A percentile compares a stretch with the other conserved stretches of the same genome.
phyloP scores from a whole-genome alignment of 2,797 vertebrate species.

The Pristis pectinata region DNA sequence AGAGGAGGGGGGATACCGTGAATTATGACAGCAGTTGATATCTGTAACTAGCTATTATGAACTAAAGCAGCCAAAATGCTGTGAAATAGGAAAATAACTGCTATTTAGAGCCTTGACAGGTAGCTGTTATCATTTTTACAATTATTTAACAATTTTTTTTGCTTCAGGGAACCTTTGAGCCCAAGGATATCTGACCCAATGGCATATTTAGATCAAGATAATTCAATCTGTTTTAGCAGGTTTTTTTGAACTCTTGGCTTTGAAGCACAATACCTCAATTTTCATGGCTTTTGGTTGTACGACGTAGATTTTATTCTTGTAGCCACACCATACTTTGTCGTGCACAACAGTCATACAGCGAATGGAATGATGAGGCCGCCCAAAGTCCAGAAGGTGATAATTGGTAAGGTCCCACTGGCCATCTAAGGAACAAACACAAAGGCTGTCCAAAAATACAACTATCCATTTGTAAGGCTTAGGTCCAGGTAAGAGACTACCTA shows the following conservation, averaged over 20 bases:
- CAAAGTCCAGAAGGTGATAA: conserved; percentile 89
- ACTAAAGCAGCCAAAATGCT: not conserved
- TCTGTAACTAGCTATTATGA: not conserved
- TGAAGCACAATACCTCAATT: conserved; percentile 71
- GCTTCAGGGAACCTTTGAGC: not conserved
- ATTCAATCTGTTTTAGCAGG: not conserved
- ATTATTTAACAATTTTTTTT: not conserved
- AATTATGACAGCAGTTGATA: not conserved
- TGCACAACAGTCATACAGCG: conserved; percentile 95
- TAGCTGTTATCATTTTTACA: not conserved
- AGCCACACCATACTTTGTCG: conserved; percentile 97
- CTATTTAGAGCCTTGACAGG: not conserved
- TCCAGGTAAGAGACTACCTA: not conserved
- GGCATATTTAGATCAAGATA: not conserved
- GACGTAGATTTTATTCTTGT: conserved; percentile 93
- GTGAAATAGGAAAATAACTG: not conserved
- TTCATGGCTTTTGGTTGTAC: conserved; percentile 96
- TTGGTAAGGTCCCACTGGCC: conserved; percentile 97
- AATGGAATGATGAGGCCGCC: conserved; percentile 84
- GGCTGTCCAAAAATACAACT: not conserved
- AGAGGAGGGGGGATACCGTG: too few relatives aligned
- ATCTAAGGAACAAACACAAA: conserved; percentile 59
- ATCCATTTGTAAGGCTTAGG: not conserved
- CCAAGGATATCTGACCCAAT: not conserved
- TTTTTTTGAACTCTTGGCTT: not conserved